These are phyloP conservation scores for Cygnus atratus DNA, from an alignment of 2,113 vertebrate species.

Conservation along the genomic window DNA sequence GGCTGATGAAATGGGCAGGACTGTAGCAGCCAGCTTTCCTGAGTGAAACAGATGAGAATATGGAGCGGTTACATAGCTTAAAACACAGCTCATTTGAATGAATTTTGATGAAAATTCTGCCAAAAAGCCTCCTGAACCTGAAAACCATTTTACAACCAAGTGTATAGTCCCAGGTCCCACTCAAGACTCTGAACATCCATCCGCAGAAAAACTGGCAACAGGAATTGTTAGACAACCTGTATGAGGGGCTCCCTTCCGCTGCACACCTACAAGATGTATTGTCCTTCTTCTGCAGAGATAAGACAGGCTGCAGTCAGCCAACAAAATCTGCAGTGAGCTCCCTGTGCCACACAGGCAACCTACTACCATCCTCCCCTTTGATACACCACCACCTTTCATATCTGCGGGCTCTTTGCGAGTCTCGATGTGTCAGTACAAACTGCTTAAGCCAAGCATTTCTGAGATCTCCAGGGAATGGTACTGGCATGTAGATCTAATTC, in stretches of 20 bases:
- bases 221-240: neutral
- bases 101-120: neutral
- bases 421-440: neutral
- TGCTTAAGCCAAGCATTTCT: neutral
- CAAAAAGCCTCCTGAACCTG: neutral
- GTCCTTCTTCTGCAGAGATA: neutral
- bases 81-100: neutral
- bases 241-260: neutral
- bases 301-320: neutral
- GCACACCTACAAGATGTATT: rapidly evolving
- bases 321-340: neutral
- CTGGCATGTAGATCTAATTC: neutral
- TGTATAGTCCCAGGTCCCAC: neutral
- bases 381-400: neutral
- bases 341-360: neutral
- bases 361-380: neutral
- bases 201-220: neutral
- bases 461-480: neutral
- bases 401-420: neutral
- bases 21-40: neutral
- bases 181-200: neutral
- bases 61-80: neutral
- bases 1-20: neutral
- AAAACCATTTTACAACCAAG: neutral
- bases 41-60: neutral